Evolutionary conservation across 2,888 invertebrate species (phyloP).

Genomic region (Argyresthia goedartella): DNA sequence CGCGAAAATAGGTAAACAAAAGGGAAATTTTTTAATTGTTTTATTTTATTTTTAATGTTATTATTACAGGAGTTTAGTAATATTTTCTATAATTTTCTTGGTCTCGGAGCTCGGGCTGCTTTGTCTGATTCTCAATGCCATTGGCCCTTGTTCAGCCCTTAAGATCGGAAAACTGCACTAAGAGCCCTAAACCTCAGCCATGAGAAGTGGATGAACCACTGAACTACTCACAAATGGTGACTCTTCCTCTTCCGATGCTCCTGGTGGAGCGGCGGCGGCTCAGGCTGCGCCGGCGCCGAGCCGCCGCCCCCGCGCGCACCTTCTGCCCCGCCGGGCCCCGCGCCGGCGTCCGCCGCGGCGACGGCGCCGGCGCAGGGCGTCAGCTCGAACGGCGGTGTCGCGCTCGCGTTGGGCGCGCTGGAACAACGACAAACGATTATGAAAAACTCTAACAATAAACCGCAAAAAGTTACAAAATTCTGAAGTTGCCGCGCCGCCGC

Average conservation of each 20-base stretch:
- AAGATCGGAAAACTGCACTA: background rate
- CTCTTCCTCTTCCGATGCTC: slow-evolving; percentile 30
- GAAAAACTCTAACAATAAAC: background rate
- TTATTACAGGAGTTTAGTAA: too few species aligned
- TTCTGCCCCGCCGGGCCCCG: slow-evolving; percentile 13
- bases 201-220: background rate
- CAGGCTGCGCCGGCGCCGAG: slow-evolving; percentile 10
- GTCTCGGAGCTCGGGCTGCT: too few species aligned
- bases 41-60: too few species aligned
- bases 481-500: background rate
- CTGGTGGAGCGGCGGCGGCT: slow-evolving; percentile 9
- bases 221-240: slow-evolving; percentile 27
- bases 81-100: too few species aligned
- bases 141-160: too few species aligned
- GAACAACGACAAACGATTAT: slow-evolving; percentile 5
- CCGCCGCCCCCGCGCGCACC: slow-evolving; percentile 14
- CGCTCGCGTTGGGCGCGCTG: slow-evolving; percentile 26
- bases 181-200: background rate
- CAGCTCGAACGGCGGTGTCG: slow-evolving; percentile 43
- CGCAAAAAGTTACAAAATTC: background rate
- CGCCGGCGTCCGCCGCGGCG: background rate
- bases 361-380: too few species aligned
- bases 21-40: too few species aligned
- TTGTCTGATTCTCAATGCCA: too few species aligned
- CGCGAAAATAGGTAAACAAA: too few species aligned